These are phyloP conservation scores for Callimorpha dominula DNA, from an alignment of 2,888 invertebrate genomes.

Conservation along the genomic window DNA sequence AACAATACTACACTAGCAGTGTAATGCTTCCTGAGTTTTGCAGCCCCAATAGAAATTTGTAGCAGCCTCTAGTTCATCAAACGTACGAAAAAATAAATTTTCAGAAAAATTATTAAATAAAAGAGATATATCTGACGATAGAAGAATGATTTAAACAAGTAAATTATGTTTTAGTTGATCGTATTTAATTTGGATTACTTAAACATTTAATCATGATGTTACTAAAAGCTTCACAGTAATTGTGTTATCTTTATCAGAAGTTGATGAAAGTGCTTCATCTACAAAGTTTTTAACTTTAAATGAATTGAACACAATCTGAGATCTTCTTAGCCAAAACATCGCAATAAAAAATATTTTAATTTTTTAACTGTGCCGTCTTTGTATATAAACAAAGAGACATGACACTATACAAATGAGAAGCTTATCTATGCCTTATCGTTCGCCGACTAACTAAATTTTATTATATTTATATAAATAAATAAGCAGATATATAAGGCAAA, in stretches of 20 bases:
- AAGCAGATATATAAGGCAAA: too few relatives aligned
- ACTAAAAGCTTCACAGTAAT: background rate
- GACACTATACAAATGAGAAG: constrained; percentile 56
- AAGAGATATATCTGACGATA: too few relatives aligned
- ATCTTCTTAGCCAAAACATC: constrained; percentile 46
- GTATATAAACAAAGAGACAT: constrained; percentile 54
- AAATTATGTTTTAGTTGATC: background rate
- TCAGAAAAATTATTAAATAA: too few relatives aligned
- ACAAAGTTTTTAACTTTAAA: constrained; percentile 37
- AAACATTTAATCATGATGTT: background rate
- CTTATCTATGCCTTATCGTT: constrained; percentile 58
- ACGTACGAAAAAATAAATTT: too few relatives aligned
- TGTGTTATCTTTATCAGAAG: constrained; percentile 9
- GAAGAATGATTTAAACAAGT: background rate
- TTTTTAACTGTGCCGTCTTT: constrained; percentile 47
- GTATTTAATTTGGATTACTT: background rate
- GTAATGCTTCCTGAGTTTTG: too few relatives aligned
- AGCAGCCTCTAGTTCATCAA: too few relatives aligned
- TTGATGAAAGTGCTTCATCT: constrained; percentile 8
- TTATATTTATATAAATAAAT: constrained; percentile 21
- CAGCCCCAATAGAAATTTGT: too few relatives aligned
- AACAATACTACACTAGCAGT: too few relatives aligned
- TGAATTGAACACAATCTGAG: constrained; percentile 44
- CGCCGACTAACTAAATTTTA: constrained; percentile 49
- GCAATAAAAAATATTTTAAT: constrained; percentile 56